Evolutionary conservation across 2,113 vertebrate species (phyloP).

Genomic region (Actenoides hombroni): DNA sequence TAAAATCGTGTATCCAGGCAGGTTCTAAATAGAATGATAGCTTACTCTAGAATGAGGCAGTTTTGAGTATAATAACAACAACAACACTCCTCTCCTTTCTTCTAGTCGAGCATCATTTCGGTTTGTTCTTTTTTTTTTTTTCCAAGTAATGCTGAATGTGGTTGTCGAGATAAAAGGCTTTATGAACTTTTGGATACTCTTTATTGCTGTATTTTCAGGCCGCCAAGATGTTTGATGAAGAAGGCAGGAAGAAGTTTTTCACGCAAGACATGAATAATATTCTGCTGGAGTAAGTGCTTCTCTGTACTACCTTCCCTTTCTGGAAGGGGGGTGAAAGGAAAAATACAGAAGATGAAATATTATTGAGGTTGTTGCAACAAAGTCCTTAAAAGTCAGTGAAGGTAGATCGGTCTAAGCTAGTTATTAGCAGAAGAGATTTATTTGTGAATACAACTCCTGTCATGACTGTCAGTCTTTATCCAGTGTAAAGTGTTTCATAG

Average conservation of each 20-base stretch:
- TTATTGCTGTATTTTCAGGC: constrained; percentile 78
- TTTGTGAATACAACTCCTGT: not conserved
- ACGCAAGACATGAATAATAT: constrained; percentile 99
- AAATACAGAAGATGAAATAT: constrained; percentile 55
- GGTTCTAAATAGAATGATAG: not conserved
- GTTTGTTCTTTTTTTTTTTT: not conserved
- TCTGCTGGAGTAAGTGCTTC: constrained; percentile 93
- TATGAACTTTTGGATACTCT: not conserved
- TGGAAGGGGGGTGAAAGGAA: constrained; percentile 42
- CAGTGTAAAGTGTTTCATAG: constrained; percentile 27
- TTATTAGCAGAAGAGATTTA: constrained; percentile 10
- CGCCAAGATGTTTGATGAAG: constrained; percentile 94
- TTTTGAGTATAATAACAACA: not conserved
- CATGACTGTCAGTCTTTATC: constrained; percentile 23
- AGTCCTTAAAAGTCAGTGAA: constrained; percentile 52
- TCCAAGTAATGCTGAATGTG: not conserved
- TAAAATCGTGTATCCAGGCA: not conserved
- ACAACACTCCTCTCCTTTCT: not conserved
- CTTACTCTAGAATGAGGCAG: not conserved
- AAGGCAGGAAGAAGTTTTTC: constrained; percentile 99
- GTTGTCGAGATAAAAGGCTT: not conserved
- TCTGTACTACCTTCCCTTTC: constrained; percentile 57
- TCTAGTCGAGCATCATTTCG: not conserved
- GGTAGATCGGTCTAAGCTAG: constrained; percentile 59
- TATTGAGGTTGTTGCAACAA: constrained; percentile 51